A percentile compares a stretch with the other conserved stretches of the same genome.
phyloP scores from a whole-genome alignment of 1,140 invertebrate species.

The Thalassaphorura encarpata region DNA sequence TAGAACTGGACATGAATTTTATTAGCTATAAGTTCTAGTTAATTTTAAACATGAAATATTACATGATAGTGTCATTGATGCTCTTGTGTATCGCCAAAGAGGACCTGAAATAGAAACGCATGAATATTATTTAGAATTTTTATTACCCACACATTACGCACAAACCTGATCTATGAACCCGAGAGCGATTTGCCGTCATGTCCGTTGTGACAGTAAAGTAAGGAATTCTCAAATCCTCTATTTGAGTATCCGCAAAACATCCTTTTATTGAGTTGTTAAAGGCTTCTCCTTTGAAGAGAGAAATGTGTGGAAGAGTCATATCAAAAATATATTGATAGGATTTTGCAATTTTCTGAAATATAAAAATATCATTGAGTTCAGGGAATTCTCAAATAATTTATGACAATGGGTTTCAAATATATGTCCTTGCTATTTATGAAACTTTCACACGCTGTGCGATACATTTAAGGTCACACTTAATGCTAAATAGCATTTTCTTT shows the following conservation, averaged over 20 bases:
- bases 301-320: background rate
- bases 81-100: constrained; percentile 12
- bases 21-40: background rate
- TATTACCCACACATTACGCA: background rate
- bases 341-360: background rate
- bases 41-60: background rate
- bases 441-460: background rate
- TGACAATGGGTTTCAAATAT: background rate
- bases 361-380: too few relatives aligned
- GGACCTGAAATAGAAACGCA: background rate
- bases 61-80: constrained; percentile 21
- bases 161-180: constrained; percentile 12
- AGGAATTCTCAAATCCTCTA: constrained; percentile 22
- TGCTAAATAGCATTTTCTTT: too few relatives aligned
- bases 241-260: constrained; percentile 16
- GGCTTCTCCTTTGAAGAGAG: constrained; percentile 9
- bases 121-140: background rate
- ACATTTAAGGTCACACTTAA: too few relatives aligned
- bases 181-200: constrained; percentile 7
- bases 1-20: background rate
- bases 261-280: constrained; percentile 6
- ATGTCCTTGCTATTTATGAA: constrained; percentile 2
- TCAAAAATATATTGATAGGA: constrained; percentile 5
- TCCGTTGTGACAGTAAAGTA: constrained; percentile 19
- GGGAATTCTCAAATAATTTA: too few relatives aligned